A percentile compares a stretch with the other conserved stretches of the same genome.
phyloP scores from a whole-genome alignment of 2,888 invertebrate species.

The Drosophila diplacantha region DNA sequence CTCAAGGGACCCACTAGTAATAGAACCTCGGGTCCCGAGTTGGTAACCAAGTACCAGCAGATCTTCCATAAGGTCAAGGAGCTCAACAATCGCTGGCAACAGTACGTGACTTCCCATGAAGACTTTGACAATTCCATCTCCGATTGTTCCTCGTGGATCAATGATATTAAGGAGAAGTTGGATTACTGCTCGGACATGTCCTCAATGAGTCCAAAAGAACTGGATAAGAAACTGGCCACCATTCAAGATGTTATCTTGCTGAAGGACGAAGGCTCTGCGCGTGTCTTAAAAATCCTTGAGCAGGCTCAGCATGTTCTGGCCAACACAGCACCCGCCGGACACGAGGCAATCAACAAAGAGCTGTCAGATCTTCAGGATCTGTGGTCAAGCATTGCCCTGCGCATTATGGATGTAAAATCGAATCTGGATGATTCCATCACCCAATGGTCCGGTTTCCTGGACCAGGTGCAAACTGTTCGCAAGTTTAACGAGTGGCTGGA shows the following conservation, averaged over 20 bases:
- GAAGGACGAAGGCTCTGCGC: constrained; percentile 94
- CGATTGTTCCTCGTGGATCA: constrained; percentile 90
- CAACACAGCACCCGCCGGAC: constrained; percentile 93
- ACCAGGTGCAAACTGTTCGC: constrained; percentile 90
- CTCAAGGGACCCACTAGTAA: constrained; percentile 86
- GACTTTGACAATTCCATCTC: constrained; percentile 89
- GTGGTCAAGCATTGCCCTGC: constrained; percentile 91
- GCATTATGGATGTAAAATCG: constrained; percentile 93
- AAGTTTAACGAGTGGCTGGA: constrained; percentile 90
- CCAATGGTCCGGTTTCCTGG: constrained; percentile 93
- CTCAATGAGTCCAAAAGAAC: constrained; percentile 89
- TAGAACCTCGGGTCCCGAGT: constrained; percentile 89
- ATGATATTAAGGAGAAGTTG: constrained; percentile 89
- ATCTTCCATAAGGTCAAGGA: constrained; percentile 94
- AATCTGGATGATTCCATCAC: constrained; percentile 92
- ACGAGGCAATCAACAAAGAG: constrained; percentile 90
- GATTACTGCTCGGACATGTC: constrained; percentile 90
- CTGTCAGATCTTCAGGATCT: constrained; percentile 90
- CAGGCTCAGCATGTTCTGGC: constrained; percentile 93
- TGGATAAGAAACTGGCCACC: constrained; percentile 89
- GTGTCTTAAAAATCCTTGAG: constrained; percentile 92
- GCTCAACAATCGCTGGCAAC: constrained; percentile 93
- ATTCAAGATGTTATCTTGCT: constrained; percentile 92
- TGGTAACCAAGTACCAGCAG: constrained; percentile 94
- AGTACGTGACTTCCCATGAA: constrained; percentile 91